These are phyloP conservation scores for Lepus europaeus DNA, from an alignment of 2,113 vertebrate genomes.

Conservation along the genomic window DNA sequence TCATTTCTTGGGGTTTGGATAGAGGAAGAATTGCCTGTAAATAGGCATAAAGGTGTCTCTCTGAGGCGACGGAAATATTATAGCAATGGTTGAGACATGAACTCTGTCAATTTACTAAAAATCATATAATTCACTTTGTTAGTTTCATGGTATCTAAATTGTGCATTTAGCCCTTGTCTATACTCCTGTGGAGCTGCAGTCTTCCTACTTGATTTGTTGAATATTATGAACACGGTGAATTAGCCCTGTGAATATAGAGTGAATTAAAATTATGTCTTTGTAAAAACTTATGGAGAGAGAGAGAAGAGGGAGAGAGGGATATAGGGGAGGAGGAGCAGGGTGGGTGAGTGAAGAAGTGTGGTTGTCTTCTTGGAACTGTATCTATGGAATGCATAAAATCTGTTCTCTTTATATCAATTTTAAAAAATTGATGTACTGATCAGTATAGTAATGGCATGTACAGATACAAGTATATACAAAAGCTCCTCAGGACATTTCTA, in stretches of 20 bases:
- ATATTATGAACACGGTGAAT: too few relatives aligned
- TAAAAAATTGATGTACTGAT: not conserved
- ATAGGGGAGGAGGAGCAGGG: too few relatives aligned
- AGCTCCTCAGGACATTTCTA: not conserved
- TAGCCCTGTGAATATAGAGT: too few relatives aligned
- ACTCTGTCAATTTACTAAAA: not conserved
- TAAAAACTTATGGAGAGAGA: too few relatives aligned
- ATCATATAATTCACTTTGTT: not conserved
- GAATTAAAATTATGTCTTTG: too few relatives aligned
- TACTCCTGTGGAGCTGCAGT: too few relatives aligned
- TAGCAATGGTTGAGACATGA: not conserved
- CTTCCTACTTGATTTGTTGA: too few relatives aligned
- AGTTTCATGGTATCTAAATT: not conserved
- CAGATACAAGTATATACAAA: not conserved
- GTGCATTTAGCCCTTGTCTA: not conserved
- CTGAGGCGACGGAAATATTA: not conserved
- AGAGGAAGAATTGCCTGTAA: rapidly evolving
- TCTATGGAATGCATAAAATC: too few relatives aligned
- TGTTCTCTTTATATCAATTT: not conserved
- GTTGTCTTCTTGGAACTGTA: too few relatives aligned
- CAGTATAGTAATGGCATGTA: not conserved
- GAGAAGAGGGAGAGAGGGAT: too few relatives aligned
- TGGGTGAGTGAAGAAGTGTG: too few relatives aligned
- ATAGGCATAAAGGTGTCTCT: not conserved
- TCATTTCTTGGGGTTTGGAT: not conserved